Evolutionary conservation across 2,888 invertebrate species (phyloP).

Genomic region (Lasioglossum lativentre): DNA sequence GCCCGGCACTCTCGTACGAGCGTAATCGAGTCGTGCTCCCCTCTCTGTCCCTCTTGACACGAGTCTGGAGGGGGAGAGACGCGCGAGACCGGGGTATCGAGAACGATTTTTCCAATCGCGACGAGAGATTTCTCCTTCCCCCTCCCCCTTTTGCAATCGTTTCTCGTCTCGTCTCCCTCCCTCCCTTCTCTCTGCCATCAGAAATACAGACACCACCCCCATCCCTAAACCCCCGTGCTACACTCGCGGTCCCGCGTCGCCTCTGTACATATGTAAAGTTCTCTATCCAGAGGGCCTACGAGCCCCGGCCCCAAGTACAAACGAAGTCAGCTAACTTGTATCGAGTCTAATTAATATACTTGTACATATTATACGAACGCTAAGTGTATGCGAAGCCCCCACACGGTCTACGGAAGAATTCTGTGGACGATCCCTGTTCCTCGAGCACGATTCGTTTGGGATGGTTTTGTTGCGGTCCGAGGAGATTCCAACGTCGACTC

Average conservation of each 20-base stretch:
- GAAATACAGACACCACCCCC: not conserved
- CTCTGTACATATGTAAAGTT: constrained; percentile 81
- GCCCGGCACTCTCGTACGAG: constrained; percentile 80
- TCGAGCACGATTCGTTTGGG: not conserved
- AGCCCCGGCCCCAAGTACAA: constrained; percentile 84
- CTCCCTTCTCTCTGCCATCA: constrained; percentile 1
- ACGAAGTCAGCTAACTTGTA: constrained; percentile 82
- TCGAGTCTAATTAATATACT: constrained; percentile 78
- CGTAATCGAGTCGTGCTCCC: constrained; percentile 52
- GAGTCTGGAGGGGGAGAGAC: constrained; percentile 31
- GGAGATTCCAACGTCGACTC: not conserved
- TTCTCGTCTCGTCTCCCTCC: not conserved
- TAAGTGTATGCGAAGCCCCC: constrained; percentile 53
- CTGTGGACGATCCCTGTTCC: constrained; percentile 14
- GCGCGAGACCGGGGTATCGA: constrained; percentile 23
- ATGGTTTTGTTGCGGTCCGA: not conserved
- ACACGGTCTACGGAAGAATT: constrained; percentile 46
- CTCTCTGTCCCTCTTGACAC: constrained; percentile 39
- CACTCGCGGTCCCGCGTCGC: constrained; percentile 45
- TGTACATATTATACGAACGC: constrained; percentile 75
- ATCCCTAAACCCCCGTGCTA: not conserved
- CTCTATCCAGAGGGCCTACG: constrained; percentile 80
- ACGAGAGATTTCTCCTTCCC: not conserved
- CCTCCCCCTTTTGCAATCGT: not conserved
- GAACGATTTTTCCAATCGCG: not conserved